Conservation (phyloP, 1,140 invertebrate genomes). For the Brachionus calyciflorus region DNA sequence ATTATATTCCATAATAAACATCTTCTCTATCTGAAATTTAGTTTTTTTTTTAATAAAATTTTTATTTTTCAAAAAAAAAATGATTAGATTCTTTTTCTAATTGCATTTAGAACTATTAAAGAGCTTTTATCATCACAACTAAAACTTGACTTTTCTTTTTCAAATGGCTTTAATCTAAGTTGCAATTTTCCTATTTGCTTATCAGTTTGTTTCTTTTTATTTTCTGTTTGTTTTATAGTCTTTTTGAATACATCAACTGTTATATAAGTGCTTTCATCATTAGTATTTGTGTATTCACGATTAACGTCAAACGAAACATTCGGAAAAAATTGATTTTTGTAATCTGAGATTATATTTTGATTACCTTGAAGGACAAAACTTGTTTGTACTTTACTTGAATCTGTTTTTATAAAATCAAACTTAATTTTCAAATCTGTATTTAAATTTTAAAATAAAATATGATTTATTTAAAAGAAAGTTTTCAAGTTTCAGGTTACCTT, state of each 20-base stretch:
- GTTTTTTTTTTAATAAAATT: not conserved
- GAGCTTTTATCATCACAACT: not conserved
- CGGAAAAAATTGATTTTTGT: not conserved
- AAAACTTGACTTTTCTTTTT: not conserved
- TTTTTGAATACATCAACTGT: conserved; percentile 6
- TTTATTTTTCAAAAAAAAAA: not conserved
- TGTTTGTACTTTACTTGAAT: not conserved
- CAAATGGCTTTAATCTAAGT: not conserved
- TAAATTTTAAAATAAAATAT: too few relatives aligned
- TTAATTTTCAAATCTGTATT: not conserved
- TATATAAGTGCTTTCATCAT: not conserved
- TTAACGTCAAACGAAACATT: conserved; percentile 17
- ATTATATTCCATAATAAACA: not conserved
- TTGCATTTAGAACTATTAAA: not conserved
- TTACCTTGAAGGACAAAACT: not conserved
- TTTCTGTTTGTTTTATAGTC: not conserved
- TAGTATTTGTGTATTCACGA: not conserved
- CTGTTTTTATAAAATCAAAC: not conserved
- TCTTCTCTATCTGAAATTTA: not conserved
- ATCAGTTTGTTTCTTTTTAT: not conserved
- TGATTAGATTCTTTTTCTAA: not conserved
- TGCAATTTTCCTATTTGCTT: not conserved
- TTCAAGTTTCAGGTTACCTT: too few relatives aligned
- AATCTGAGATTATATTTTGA: not conserved
- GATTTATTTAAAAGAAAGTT: too few relatives aligned